phyloP scores from a whole-genome alignment of 2,888 invertebrate species.

The Xestia sexstrigata region DNA sequence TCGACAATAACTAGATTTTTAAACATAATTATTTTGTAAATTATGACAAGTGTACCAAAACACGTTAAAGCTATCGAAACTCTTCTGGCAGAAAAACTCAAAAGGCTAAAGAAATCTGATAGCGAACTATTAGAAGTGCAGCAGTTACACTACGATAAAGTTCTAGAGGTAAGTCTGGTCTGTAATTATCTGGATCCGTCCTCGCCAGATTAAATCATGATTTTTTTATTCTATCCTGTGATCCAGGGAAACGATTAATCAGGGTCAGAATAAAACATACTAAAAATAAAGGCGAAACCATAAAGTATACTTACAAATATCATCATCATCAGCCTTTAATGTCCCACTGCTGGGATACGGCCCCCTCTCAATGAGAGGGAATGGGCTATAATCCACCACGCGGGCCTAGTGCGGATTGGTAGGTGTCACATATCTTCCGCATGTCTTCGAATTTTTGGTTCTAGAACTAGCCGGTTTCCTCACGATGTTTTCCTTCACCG shows the following conservation, averaged over 20 bases:
- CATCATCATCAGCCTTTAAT: no score
- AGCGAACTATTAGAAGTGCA: slow-evolving; percentile 78
- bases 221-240: neutral
- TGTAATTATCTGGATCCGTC: neutral
- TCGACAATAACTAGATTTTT: neutral
- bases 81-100: slow-evolving; percentile 73
- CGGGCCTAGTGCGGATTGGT: no score
- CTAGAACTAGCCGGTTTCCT: no score
- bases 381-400: no score
- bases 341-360: no score
- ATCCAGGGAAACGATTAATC: neutral
- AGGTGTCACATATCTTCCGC: no score
- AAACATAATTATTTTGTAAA: slow-evolving; percentile 28
- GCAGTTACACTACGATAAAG: slow-evolving; percentile 79
- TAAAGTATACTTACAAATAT: no score
- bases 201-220: neutral
- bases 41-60: slow-evolving; percentile 75
- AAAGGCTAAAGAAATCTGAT: slow-evolving; percentile 72
- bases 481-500: no score
- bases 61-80: slow-evolving; percentile 79
- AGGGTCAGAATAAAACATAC: neutral
- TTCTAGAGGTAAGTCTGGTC: slow-evolving; percentile 75
- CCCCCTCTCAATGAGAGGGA: no score
- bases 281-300: neutral
- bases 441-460: no score